Base-by-base conservation (phyloP, 2,797 vertebrate species). In the Serranus cabrilla region DNA sequence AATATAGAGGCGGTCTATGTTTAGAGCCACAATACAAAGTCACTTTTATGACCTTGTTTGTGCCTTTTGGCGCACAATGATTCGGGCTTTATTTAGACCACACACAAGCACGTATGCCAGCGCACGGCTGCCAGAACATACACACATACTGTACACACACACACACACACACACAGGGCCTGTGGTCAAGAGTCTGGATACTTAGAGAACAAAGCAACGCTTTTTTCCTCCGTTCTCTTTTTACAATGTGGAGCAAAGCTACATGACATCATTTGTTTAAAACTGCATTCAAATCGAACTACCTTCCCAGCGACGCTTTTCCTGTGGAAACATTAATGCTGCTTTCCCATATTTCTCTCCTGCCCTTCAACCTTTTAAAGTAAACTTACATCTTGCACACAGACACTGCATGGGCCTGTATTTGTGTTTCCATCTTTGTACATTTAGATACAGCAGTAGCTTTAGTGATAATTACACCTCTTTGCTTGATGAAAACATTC, bases 1-100 rank as follows among this genome's bases (percentile, higher is more conserved):
- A 92, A 87, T 54, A 66, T n/a, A 81, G 74, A 80, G 64, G 25
- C 3, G 8, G 18, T 80, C 87, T 85, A 85, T 79, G 84, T 91
- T 89, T 87, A 83, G 85, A 83, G 74, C 66, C 18, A 77, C 80
- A 78, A 78, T 85, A 83, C 85, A 87, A 84, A 86, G 87, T 88
- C 86, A 81, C 78, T 82, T 84, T 84, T 84, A 82, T 86, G 88
- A 91, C 91, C 88, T 91, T 91, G 85, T 85, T 89, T 87, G 70
- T 84, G 80, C 84, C 86, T 86, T 83, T 84, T 85, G 84, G 84
- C 82, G 7, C 73, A 85, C 56, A 9, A 75, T 82, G 70, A 87
- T 86, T 90, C 80, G 76, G 68, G 85, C 89, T 87, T 71, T 82
- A 88, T 89, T 89, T 89, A 85, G 88, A 89, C 80, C 85, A 87